These are phyloP conservation scores for Druon quercuslanigerum DNA, from an alignment of 1,140 invertebrate species.

Conservation along the genomic window DNA sequence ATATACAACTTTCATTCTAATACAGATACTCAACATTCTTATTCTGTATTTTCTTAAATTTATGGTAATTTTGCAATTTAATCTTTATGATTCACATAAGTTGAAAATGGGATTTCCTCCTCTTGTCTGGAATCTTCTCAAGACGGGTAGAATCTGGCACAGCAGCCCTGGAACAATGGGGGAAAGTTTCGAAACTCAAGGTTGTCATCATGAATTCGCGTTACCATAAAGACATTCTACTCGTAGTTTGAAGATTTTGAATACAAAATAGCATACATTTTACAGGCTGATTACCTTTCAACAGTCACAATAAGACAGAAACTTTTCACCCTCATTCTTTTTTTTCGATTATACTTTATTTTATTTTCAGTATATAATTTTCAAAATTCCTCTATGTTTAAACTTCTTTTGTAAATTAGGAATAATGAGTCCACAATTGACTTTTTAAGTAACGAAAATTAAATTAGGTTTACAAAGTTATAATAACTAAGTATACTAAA, in stretches of 20 bases:
- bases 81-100: background rate
- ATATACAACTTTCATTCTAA: background rate
- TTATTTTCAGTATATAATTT: no score
- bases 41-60: no score
- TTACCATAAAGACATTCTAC: constrained; percentile 18
- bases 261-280: constrained; percentile 29
- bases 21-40: no score
- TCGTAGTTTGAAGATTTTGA: constrained; percentile 26
- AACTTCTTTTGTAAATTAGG: no score
- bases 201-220: constrained; percentile 29
- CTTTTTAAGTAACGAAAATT: no score
- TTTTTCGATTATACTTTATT: no score
- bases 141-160: background rate
- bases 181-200: constrained; percentile 12
- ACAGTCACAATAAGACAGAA: background rate
- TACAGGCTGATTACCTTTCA: constrained; percentile 25
- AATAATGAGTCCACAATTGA: no score
- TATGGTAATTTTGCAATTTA: no score
- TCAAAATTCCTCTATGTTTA: no score
- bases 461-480: no score
- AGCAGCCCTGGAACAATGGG: constrained; percentile 17
- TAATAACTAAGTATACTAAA: no score
- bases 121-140: background rate
- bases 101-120: constrained; percentile 7
- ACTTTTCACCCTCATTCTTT: background rate